Conservation (phyloP, 1,140 invertebrate genomes). For the Oppia nitens region DNA sequence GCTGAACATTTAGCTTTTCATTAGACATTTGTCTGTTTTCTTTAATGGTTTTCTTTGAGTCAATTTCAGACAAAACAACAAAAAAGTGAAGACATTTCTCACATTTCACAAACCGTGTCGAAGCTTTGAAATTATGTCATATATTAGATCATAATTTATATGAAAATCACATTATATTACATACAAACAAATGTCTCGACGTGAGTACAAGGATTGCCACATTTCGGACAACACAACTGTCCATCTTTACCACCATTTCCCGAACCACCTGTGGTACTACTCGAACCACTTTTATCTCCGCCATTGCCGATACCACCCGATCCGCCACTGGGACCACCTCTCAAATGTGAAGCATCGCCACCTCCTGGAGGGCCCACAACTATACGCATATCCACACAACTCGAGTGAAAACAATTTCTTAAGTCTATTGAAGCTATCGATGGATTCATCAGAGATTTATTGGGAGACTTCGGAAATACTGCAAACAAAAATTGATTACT, state of each 20-base stretch:
- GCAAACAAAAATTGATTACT: neutral
- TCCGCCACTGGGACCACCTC: neutral
- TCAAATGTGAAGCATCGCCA: neutral
- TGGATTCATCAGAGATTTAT: neutral
- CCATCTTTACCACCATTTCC: slow-evolving; percentile 27
- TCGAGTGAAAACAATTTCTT: neutral
- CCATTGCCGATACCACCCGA: slow-evolving; percentile 1
- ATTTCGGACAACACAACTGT: slow-evolving; percentile 72
- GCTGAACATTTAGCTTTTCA: slow-evolving; percentile 40
- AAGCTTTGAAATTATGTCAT: slow-evolving; percentile 43
- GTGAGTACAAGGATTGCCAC: slow-evolving; percentile 85
- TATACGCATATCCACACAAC: neutral
- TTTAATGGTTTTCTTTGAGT: slow-evolving; percentile 57
- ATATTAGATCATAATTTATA: no score
- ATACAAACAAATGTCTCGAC: slow-evolving; percentile 89
- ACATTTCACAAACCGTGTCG: slow-evolving; percentile 88
- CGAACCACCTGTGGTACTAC: slow-evolving; percentile 8
- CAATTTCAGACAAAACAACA: slow-evolving; percentile 81
- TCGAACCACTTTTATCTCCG: neutral
- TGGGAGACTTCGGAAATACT: neutral
- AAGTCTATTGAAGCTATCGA: neutral
- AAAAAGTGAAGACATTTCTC: slow-evolving; percentile 97
- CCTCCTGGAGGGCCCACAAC: neutral
- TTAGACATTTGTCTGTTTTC: slow-evolving; percentile 45
- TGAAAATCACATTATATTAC: slow-evolving; percentile 29